A percentile compares a stretch with the other conserved stretches of the same genome.
Evolutionary conservation across 2,797 vertebrate genomes (phyloP).

Genomic region (Bryconaethiops microstoma): DNA sequence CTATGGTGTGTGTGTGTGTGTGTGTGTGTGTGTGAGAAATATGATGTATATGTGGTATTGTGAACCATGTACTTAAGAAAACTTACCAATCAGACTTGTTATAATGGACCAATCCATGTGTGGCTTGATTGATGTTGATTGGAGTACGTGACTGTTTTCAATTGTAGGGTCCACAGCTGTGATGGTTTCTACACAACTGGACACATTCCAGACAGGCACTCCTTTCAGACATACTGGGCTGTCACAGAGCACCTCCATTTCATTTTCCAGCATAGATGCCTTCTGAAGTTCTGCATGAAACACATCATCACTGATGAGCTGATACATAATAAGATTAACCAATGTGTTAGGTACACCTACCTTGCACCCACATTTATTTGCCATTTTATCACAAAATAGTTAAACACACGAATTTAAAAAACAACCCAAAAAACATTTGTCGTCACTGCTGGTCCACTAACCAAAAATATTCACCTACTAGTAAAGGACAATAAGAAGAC

Average conservation of each 20-base stretch:
- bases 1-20: too few species aligned
- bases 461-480: too few species aligned
- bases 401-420: too few species aligned
- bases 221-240: constrained; percentile 64
- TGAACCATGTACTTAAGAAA: background rate
- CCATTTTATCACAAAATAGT: too few species aligned
- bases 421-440: too few species aligned
- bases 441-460: too few species aligned
- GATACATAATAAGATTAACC: too few species aligned
- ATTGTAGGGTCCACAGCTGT: background rate
- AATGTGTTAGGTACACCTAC: too few species aligned
- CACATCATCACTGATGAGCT: background rate
- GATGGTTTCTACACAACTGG: constrained; percentile 54
- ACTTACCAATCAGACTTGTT: constrained; percentile 62
- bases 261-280: constrained; percentile 64
- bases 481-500: too few species aligned
- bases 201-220: constrained; percentile 67
- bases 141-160: background rate
- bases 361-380: too few species aligned
- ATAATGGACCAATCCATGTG: constrained; percentile 27
- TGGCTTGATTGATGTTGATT: background rate
- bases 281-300: constrained; percentile 67
- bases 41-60: too few species aligned
- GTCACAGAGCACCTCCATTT: constrained; percentile 64
- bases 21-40: too few species aligned